phyloP scores from a whole-genome alignment of 2,797 vertebrate genomes.

The Telmatherina bonti region DNA sequence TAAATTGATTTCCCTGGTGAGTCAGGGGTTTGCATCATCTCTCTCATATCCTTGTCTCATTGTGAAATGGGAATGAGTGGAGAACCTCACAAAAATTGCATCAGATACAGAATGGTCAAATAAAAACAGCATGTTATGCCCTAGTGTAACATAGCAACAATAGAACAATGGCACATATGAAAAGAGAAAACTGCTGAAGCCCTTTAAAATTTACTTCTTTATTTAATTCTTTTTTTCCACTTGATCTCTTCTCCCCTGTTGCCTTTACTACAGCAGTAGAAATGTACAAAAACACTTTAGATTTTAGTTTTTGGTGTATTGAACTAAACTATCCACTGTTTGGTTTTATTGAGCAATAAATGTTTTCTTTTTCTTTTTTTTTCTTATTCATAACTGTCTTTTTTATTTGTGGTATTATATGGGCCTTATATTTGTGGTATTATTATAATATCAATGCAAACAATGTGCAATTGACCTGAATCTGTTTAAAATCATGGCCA shows the following conservation, averaged over 20 bases:
- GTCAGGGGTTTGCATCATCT: constrained; percentile 34
- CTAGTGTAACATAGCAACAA: constrained; percentile 50
- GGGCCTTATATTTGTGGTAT: background rate
- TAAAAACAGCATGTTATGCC: constrained; percentile 47
- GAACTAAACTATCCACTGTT: background rate
- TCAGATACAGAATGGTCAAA: constrained; percentile 26
- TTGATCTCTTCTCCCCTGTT: constrained; percentile 23
- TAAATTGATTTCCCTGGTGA: constrained; percentile 21
- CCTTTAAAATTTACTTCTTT: constrained; percentile 17
- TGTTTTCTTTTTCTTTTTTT: background rate
- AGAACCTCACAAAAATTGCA: constrained; percentile 15
- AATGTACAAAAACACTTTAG: constrained; percentile 2
- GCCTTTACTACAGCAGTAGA: constrained; percentile 2
- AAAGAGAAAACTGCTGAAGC: background rate
- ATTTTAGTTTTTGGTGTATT: constrained; percentile 18
- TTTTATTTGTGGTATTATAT: background rate
- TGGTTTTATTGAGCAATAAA: background rate
- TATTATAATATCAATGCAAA: background rate
- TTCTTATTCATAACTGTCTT: no score
- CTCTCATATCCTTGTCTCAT: constrained; percentile 24
- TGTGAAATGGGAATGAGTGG: constrained; percentile 12
- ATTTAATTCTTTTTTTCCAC: constrained; percentile 25
- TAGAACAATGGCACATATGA: constrained; percentile 16
- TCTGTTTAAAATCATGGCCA: background rate
- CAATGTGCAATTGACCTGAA: background rate